These are phyloP conservation scores for Vanacampus margaritifer DNA, from an alignment of 2,113 vertebrate species.

Conservation along the genomic window DNA sequence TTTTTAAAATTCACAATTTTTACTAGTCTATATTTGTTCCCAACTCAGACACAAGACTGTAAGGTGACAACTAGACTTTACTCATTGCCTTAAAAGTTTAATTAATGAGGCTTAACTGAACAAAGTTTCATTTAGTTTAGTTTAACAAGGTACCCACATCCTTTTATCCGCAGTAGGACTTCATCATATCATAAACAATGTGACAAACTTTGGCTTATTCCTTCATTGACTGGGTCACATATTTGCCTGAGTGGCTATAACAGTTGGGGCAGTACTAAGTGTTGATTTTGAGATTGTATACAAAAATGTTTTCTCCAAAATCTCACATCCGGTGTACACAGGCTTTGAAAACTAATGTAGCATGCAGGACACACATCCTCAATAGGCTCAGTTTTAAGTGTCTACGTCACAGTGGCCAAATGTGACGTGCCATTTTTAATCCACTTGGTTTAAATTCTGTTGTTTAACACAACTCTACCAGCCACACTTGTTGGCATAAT, in stretches of 20 bases:
- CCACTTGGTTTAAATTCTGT: conserved; percentile 26
- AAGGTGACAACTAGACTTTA: no score
- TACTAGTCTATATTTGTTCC: not conserved
- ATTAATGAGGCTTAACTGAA: no score
- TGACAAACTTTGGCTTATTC: conserved; percentile 17
- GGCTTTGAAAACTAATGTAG: conserved; percentile 54
- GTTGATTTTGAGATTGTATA: conserved; percentile 36
- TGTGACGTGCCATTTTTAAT: conserved; percentile 20
- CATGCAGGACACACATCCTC: conserved; percentile 39
- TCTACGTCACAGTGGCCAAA: conserved; percentile 17
- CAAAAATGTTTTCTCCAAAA: conserved; percentile 35
- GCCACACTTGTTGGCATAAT: conserved; percentile 13
- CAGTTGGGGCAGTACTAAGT: conserved; percentile 36
- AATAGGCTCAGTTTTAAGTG: conserved; percentile 9
- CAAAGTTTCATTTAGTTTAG: no score
- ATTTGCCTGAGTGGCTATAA: conserved; percentile 39
- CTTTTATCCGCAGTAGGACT: conserved; percentile 30
- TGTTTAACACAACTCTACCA: conserved; percentile 7
- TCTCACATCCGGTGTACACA: conserved; percentile 40
- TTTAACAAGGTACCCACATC: conserved; percentile 23
- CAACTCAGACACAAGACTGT: not conserved
- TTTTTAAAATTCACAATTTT: not conserved
- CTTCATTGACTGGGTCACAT: conserved; percentile 34
- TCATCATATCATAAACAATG: conserved; percentile 36
- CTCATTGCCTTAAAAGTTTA: no score